These are phyloP conservation scores for Gastrophryne carolinensis DNA, from an alignment of 2,797 vertebrate species.

Conservation along the genomic window DNA sequence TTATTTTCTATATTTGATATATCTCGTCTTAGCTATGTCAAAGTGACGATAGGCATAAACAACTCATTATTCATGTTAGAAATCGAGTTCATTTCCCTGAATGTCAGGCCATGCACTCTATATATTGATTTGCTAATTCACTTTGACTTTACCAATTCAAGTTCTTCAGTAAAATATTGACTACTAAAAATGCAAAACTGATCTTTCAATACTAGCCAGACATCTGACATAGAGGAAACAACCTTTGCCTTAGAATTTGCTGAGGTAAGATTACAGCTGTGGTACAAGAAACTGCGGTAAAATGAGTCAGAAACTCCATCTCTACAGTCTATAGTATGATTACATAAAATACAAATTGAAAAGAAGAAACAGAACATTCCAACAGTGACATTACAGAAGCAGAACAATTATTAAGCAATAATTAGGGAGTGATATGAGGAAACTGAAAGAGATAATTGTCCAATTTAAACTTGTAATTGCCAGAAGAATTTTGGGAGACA, in stretches of 20 bases:
- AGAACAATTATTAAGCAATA: constrained; percentile 39
- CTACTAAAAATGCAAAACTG: too few relatives aligned
- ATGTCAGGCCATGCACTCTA: too few relatives aligned
- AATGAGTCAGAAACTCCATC: neutral
- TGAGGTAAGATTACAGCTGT: neutral
- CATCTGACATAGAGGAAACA: too few relatives aligned
- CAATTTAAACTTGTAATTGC: constrained; percentile 44
- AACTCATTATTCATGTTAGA: too few relatives aligned
- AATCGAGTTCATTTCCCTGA: too few relatives aligned
- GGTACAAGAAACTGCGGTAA: neutral
- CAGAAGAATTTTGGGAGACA: constrained; percentile 10
- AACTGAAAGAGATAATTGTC: constrained; percentile 45
- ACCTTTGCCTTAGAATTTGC: neutral
- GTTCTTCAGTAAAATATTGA: too few relatives aligned
- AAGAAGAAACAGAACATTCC: constrained; percentile 9
- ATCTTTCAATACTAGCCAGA: too few relatives aligned
- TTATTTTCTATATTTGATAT: too few relatives aligned
- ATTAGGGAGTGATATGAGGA: constrained; percentile 28
- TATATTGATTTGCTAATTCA: too few relatives aligned
- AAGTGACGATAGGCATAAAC: too few relatives aligned
- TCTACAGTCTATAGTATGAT: constrained; percentile 2
- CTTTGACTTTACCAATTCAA: too few relatives aligned
- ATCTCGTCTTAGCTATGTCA: too few relatives aligned
- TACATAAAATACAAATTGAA: constrained; percentile 1
- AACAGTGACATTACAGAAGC: constrained; percentile 13